phyloP scores from a whole-genome alignment of 2,113 vertebrate genomes.

The Rhinichthys klamathensis region DNA sequence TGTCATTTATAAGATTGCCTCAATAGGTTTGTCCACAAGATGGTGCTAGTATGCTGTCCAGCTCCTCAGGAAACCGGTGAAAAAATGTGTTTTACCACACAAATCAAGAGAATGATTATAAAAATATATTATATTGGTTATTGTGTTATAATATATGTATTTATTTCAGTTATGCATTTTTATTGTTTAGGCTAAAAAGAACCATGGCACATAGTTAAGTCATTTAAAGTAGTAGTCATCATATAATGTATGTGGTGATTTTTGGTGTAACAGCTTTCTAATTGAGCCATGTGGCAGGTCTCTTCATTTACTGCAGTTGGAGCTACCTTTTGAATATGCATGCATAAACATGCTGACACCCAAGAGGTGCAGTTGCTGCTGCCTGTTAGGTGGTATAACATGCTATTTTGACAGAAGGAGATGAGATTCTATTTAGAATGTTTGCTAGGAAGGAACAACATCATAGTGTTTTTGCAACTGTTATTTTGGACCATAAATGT shows the following conservation, averaged over 20 bases:
- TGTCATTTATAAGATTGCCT: background rate
- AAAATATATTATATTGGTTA: background rate
- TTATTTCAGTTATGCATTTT: background rate
- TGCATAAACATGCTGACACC: slow-evolving; percentile 57
- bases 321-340: slow-evolving; percentile 42
- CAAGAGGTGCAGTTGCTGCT: slow-evolving; percentile 58
- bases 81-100: background rate
- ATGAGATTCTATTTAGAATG: slow-evolving; percentile 18
- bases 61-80: background rate
- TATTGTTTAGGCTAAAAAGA: background rate
- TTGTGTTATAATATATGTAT: background rate
- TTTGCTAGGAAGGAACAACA: background rate
- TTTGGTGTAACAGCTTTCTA: slow-evolving; percentile 9
- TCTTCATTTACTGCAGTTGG: background rate
- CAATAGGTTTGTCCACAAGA: background rate
- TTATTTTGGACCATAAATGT: background rate
- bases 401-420: slow-evolving; percentile 39
- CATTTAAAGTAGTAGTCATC: background rate
- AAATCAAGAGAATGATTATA: background rate
- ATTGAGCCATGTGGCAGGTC: slow-evolving; percentile 17
- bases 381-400: slow-evolving; percentile 48
- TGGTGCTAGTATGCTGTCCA: background rate
- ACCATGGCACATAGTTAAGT: background rate
- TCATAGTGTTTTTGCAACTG: background rate
- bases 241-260: background rate